Conservation (phyloP, 1,140 invertebrate species). For the Diabrotica virgifera region DNA sequence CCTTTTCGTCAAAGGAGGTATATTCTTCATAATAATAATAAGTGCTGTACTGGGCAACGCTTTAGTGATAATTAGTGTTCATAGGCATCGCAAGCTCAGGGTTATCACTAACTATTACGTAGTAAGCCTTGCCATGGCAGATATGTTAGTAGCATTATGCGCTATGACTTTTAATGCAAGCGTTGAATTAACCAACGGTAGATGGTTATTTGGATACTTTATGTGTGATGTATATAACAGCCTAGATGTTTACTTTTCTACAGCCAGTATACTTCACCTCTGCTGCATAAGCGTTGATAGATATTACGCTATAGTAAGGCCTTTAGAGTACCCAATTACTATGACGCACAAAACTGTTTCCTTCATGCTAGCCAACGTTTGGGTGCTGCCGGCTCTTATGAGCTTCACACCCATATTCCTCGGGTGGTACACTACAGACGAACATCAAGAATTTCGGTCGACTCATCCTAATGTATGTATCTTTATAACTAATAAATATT, state of each 20-base stretch:
- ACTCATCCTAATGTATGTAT: slow-evolving; percentile 75
- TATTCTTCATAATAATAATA: slow-evolving; percentile 80
- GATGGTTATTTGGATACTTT: slow-evolving; percentile 83
- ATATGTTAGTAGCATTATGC: slow-evolving; percentile 86
- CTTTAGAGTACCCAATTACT: slow-evolving; percentile 83
- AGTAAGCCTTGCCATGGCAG: slow-evolving; percentile 87
- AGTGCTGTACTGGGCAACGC: slow-evolving; percentile 85
- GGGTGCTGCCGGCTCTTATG: slow-evolving; percentile 87
- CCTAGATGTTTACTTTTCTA: slow-evolving; percentile 93
- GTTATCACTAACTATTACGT: slow-evolving; percentile 95
- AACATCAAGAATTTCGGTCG: slow-evolving; percentile 66
- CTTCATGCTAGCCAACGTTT: slow-evolving; percentile 81
- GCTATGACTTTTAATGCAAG: slow-evolving; percentile 96
- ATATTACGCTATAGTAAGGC: slow-evolving; percentile 86
- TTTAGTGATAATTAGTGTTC: slow-evolving; percentile 76
- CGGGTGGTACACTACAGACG: slow-evolving; percentile 85
- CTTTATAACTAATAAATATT: slow-evolving; percentile 86
- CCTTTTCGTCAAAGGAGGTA: slow-evolving; percentile 67
- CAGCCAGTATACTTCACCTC: slow-evolving; percentile 89
- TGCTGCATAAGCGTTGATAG: slow-evolving; percentile 94
- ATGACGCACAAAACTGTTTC: slow-evolving; percentile 81
- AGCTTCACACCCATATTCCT: slow-evolving; percentile 95
- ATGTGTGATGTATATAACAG: slow-evolving; percentile 96
- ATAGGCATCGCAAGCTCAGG: slow-evolving; percentile 68
- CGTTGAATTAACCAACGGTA: slow-evolving; percentile 70